phyloP scores from a whole-genome alignment of 2,113 vertebrate genomes.

The Poecilia latipinna region DNA sequence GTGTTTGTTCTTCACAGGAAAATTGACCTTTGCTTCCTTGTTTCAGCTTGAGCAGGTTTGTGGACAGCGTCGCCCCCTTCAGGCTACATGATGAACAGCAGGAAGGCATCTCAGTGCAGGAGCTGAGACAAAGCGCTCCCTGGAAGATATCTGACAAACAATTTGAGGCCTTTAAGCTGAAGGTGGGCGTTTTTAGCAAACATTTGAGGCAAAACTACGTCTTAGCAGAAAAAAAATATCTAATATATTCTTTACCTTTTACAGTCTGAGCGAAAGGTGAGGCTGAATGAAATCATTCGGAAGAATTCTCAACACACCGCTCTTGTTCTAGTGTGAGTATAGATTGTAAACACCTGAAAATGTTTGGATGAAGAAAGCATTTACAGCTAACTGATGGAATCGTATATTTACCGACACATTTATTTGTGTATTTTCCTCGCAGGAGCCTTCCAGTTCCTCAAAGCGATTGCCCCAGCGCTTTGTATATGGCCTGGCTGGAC shows the following conservation, averaged over 20 bases:
- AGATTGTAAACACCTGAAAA: background rate
- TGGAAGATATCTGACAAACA: constrained; percentile 77
- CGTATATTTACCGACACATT: background rate
- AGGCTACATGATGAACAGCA: constrained; percentile 69
- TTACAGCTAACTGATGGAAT: background rate
- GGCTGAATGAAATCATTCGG: constrained; percentile 80
- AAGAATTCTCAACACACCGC: constrained; percentile 77
- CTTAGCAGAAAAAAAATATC: too few relatives aligned
- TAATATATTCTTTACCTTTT: background rate
- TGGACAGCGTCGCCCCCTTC: constrained; percentile 76
- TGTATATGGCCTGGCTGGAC: constrained; percentile 82
- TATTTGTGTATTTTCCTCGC: background rate
- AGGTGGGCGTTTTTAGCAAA: constrained; percentile 59
- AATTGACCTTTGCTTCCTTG: background rate
- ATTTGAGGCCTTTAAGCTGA: constrained; percentile 70
- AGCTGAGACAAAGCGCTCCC: constrained; percentile 42
- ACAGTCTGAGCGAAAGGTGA: constrained; percentile 78
- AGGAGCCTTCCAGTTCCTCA: constrained; percentile 79
- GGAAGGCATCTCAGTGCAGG: constrained; percentile 26
- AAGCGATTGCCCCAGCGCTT: constrained; percentile 70
- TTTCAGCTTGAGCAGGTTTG: constrained; percentile 74
- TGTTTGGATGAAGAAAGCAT: background rate
- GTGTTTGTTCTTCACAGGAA: background rate
- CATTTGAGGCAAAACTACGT: background rate
- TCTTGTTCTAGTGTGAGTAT: constrained; percentile 81